phyloP scores from a whole-genome alignment of 2,113 vertebrate genomes.

The Tachysurus fulvidraco region DNA sequence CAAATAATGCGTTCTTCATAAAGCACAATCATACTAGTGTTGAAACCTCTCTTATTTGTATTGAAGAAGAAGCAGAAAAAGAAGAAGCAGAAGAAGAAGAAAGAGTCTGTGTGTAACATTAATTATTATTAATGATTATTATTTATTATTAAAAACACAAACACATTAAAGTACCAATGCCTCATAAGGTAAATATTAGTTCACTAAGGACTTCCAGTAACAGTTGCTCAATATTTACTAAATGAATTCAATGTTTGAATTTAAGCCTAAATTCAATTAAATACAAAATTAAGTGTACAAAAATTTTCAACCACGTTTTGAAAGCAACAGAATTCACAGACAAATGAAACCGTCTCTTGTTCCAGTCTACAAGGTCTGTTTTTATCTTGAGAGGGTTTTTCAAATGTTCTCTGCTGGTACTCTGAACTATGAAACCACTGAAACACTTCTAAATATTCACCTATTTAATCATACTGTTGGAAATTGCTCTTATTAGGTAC shows the following conservation, averaged over 20 bases:
- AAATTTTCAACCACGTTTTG: too few species aligned
- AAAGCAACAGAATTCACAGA: too few species aligned
- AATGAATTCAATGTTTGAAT: neutral
- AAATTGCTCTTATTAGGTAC: neutral
- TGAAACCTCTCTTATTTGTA: neutral
- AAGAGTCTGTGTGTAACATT: too few species aligned
- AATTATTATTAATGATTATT: too few species aligned
- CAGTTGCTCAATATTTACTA: neutral
- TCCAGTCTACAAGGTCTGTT: too few species aligned
- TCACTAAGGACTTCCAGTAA: neutral
- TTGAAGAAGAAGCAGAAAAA: neutral
- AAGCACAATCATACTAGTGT: neutral
- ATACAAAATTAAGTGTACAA: too few species aligned
- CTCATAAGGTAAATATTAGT: neutral
- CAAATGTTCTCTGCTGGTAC: too few species aligned
- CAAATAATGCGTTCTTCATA: neutral
- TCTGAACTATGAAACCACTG: too few species aligned
- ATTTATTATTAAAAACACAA: neutral
- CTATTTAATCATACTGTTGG: neutral
- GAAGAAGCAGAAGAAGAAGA: neutral
- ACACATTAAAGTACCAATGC: neutral
- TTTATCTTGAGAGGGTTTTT: too few species aligned
- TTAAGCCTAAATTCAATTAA: too few species aligned
- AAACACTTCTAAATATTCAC: neutral
- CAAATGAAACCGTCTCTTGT: too few species aligned